These are phyloP conservation scores for Helostoma temminkii DNA, from an alignment of 2,797 vertebrate species.

Conservation along the genomic window DNA sequence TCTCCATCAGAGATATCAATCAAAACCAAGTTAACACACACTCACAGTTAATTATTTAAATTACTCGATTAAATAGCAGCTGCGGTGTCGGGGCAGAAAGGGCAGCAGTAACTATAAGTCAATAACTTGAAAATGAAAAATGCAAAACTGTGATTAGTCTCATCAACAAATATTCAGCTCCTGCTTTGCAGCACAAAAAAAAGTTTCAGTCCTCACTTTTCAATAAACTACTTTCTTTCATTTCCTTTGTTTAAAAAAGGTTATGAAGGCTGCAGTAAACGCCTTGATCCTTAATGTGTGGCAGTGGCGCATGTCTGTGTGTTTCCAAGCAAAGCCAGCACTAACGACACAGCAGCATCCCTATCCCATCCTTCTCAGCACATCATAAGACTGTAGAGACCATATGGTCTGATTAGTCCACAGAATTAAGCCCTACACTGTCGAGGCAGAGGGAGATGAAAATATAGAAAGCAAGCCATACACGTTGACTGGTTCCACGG, in stretches of 20 bases:
- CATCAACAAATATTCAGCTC: slow-evolving; percentile 10
- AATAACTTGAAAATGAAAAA: slow-evolving; percentile 54
- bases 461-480: slow-evolving; percentile 36
- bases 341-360: slow-evolving; percentile 56
- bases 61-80: slow-evolving; percentile 61
- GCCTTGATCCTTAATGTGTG: slow-evolving; percentile 61
- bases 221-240: neutral
- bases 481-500: slow-evolving; percentile 36
- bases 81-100: slow-evolving; percentile 58
- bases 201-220: neutral
- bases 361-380: slow-evolving; percentile 65
- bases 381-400: slow-evolving; percentile 72
- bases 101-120: slow-evolving; percentile 66
- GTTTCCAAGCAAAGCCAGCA: slow-evolving; percentile 46
- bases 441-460: slow-evolving; percentile 44
- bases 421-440: slow-evolving; percentile 70
- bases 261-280: slow-evolving; percentile 26
- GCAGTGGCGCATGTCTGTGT: slow-evolving; percentile 41
- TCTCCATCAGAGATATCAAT: slow-evolving; percentile 64
- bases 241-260: slow-evolving; percentile 34
- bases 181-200: neutral
- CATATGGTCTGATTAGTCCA: slow-evolving; percentile 79
- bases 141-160: slow-evolving; percentile 10
- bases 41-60: slow-evolving; percentile 71
- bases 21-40: slow-evolving; percentile 53